Evolutionary conservation across 2,888 invertebrate species (phyloP).

Genomic region (Lasioglossum figueresi): DNA sequence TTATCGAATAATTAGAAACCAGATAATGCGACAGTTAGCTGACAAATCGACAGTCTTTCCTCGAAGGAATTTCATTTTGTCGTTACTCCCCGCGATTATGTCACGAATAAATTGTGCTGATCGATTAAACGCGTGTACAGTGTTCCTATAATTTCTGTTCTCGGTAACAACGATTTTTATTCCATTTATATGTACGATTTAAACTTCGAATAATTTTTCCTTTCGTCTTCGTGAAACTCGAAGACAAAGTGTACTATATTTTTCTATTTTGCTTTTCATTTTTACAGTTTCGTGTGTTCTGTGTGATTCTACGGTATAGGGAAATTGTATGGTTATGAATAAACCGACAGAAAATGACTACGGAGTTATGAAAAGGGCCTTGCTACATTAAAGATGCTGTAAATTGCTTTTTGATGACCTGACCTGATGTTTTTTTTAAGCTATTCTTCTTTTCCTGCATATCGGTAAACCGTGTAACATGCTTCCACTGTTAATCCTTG

Average conservation of each 20-base stretch:
- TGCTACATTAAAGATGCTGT: background rate
- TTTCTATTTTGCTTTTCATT: background rate
- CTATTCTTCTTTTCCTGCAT: background rate
- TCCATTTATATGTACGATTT: background rate
- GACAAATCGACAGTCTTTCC: conserved; percentile 17
- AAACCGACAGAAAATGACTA: background rate
- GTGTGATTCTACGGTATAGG: background rate
- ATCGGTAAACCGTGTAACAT: conserved; percentile 25
- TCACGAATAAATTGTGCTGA: background rate
- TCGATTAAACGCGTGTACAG: background rate
- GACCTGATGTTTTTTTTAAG: background rate
- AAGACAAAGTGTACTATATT: background rate
- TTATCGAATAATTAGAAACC: conserved; percentile 38
- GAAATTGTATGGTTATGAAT: background rate
- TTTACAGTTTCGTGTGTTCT: background rate
- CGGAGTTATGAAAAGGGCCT: background rate
- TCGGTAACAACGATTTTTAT: background rate
- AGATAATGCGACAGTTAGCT: conserved; percentile 18
- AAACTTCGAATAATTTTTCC: background rate
- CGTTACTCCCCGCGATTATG: background rate
- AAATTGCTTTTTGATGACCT: conserved; percentile 9
- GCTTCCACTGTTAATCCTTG: conserved; percentile 61
- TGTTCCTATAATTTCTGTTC: background rate
- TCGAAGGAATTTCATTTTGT: background rate
- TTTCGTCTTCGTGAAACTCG: background rate